These are phyloP conservation scores for Sturnira hondurensis DNA, from an alignment of 2,113 vertebrate species.

Conservation along the genomic window DNA sequence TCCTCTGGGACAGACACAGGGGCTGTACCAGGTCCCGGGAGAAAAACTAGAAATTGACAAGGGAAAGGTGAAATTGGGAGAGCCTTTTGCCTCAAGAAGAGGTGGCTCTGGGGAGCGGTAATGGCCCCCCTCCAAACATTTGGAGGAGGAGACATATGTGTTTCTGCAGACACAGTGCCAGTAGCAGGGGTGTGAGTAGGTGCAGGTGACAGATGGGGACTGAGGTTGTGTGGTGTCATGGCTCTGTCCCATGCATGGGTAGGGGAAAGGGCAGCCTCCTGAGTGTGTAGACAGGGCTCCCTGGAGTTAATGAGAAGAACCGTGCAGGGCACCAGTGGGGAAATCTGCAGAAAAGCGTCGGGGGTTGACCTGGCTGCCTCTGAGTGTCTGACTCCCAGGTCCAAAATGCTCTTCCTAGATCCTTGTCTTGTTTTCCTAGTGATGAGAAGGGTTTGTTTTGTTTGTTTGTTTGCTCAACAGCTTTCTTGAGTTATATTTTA, in stretches of 20 bases:
- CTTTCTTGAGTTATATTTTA: background rate
- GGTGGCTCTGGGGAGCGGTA: too few relatives aligned
- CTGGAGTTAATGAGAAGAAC: background rate
- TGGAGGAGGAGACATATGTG: background rate
- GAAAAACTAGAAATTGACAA: background rate
- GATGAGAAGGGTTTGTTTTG: background rate
- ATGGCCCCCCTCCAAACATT: too few relatives aligned
- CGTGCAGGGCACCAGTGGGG: fast-evolving
- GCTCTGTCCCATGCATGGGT: background rate
- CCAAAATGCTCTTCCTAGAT: background rate
- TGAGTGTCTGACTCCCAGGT: background rate
- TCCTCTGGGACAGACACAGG: background rate
- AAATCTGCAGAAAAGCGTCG: background rate
- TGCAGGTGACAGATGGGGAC: background rate
- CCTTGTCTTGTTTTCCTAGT: background rate
- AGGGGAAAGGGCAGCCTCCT: background rate
- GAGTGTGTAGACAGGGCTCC: background rate
- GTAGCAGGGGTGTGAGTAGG: background rate
- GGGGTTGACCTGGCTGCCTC: background rate
- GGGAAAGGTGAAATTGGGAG: background rate
- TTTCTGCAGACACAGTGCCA: background rate
- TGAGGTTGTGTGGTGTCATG: background rate
- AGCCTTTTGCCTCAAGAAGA: background rate
- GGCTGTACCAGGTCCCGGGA: background rate
- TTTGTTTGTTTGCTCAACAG: background rate